Conservation (phyloP, 2,888 invertebrate genomes). For the Bellardia bayeri region DNA sequence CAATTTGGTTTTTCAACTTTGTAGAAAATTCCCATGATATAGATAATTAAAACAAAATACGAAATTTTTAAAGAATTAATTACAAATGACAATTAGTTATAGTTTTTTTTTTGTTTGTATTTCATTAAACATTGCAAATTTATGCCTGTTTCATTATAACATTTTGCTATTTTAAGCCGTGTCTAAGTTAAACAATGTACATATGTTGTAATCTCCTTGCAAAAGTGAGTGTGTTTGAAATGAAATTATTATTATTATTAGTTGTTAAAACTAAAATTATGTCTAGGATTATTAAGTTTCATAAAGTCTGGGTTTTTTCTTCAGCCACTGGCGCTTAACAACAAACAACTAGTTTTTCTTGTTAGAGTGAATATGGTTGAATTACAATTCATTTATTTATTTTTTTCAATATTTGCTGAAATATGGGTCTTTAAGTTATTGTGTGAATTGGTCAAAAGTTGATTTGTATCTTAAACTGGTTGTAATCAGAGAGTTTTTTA, state of each 20-base stretch:
- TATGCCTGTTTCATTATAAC: constrained; percentile 15
- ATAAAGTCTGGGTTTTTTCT: background rate
- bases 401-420: background rate
- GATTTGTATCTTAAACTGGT: constrained; percentile 33
- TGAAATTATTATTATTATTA: constrained; percentile 21
- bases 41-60: constrained; percentile 16
- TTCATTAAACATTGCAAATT: background rate
- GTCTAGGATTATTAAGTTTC: constrained; percentile 46
- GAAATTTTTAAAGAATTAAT: constrained; percentile 27
- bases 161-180: no score
- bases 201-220: constrained; percentile 2
- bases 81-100: constrained; percentile 43
- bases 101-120: background rate
- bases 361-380: constrained; percentile 33
- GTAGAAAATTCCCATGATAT: constrained; percentile 35
- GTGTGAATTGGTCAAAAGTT: constrained; percentile 64
- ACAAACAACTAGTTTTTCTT: constrained; percentile 54
- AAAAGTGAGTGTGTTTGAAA: no score
- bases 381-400: background rate
- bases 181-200: background rate
- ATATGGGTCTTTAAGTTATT: constrained; percentile 69
- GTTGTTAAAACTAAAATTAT: constrained; percentile 20
- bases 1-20: background rate
- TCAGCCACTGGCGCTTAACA: constrained; percentile 21
- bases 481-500: background rate